A percentile compares a stretch with the other conserved stretches of the same genome.
These are phyloP conservation scores for Ptilorrhoa leucosticta DNA, from an alignment of 2,113 vertebrate genomes.

Conservation along the genomic window DNA sequence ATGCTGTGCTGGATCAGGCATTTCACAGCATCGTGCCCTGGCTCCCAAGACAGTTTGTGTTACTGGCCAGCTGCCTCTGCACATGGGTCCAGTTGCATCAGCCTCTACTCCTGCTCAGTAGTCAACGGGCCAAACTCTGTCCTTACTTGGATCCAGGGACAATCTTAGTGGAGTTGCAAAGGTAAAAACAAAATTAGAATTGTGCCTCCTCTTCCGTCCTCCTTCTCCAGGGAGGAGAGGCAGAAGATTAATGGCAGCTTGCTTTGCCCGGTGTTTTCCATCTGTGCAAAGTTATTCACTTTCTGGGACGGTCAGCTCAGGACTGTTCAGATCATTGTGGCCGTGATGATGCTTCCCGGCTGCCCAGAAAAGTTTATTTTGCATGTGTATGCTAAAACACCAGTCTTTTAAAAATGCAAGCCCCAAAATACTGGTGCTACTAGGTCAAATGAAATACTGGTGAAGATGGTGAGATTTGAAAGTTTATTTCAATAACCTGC, in stretches of 20 bases:
- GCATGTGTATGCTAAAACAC: neutral
- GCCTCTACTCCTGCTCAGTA: neutral
- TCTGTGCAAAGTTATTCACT: neutral
- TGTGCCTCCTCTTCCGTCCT: neutral
- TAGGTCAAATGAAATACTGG: neutral
- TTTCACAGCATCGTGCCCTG: constrained; percentile 44
- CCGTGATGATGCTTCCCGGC: neutral
- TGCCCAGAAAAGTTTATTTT: neutral
- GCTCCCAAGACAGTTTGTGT: constrained; percentile 32
- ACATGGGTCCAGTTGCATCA: constrained; percentile 53
- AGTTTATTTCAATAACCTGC: neutral
- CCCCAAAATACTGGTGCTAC: neutral
- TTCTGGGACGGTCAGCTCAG: neutral
- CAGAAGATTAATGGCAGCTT: neutral
- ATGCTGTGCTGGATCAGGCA: constrained; percentile 37
- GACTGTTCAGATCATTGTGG: neutral
- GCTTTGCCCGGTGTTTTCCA: neutral
- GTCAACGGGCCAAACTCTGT: constrained; percentile 5
- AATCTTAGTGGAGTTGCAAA: constrained; percentile 11
- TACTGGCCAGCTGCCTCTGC: constrained; percentile 46
- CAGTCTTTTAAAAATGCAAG: neutral
- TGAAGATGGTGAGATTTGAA: neutral
- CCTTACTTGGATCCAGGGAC: constrained; percentile 8
- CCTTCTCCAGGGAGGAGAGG: neutral
- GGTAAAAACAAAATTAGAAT: constrained; percentile 37